Conservation (phyloP, 2,888 invertebrate species). For the Helleia helle region DNA sequence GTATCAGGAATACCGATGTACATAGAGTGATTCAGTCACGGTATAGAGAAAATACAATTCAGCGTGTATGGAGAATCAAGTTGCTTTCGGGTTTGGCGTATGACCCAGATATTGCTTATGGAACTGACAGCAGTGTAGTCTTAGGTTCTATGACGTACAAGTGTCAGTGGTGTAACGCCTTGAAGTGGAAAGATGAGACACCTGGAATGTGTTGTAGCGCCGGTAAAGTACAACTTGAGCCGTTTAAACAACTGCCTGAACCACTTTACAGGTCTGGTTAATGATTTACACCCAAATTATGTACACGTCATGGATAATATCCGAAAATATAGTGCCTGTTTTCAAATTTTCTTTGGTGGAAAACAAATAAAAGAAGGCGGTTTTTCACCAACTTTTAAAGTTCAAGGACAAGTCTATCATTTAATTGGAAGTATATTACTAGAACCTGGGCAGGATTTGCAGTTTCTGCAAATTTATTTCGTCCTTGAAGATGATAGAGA, state of each 20-base stretch:
- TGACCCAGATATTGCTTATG: slow-evolving; percentile 3
- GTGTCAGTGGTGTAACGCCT: too few species aligned
- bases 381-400: too few species aligned
- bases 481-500: too few species aligned
- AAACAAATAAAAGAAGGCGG: too few species aligned
- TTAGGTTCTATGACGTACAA: slow-evolving; percentile 10
- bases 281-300: slow-evolving; percentile 3
- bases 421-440: slow-evolving; percentile 25
- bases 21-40: slow-evolving; percentile 7
- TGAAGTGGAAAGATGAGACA: too few species aligned
- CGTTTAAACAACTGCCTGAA: too few species aligned
- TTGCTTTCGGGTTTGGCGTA: slow-evolving; percentile 9
- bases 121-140: slow-evolving; percentile 8
- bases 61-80: slow-evolving; percentile 9
- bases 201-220: slow-evolving; percentile 12
- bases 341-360: too few species aligned
- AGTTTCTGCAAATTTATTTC: too few species aligned
- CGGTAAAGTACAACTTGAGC: slow-evolving; percentile 10
- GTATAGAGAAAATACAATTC: slow-evolving; percentile 7
- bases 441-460: slow-evolving; percentile 19
- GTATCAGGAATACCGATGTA: slow-evolving; percentile 7
- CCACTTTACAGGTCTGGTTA: slow-evolving; percentile 9
- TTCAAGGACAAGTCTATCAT: too few species aligned
- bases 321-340: too few species aligned
- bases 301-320: not conserved